These are phyloP conservation scores for Kryptopterus vitreolus DNA, from an alignment of 2,797 vertebrate genomes.

Conservation along the genomic window DNA sequence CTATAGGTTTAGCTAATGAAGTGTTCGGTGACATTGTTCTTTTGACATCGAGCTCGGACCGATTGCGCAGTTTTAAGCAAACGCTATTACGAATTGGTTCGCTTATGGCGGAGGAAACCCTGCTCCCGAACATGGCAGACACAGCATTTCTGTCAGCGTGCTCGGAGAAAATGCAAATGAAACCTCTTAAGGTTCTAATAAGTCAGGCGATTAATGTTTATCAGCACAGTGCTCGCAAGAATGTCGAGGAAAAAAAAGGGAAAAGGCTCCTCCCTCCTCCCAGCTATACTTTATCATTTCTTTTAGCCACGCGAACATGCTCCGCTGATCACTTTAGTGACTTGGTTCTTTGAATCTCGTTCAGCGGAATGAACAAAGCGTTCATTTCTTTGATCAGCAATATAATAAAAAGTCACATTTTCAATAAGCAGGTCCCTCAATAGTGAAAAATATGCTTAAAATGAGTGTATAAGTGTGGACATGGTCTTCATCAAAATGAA, in stretches of 20 bases:
- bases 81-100: neutral
- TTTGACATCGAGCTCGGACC: neutral
- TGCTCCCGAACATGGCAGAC: neutral
- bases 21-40: constrained; percentile 17
- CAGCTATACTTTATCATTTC: neutral
- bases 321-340: no score
- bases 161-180: constrained; percentile 10
- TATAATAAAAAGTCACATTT: no score
- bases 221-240: neutral
- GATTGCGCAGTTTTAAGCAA: constrained; percentile 16
- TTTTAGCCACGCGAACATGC: no score
- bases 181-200: constrained; percentile 3
- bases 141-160: neutral
- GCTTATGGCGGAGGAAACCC: neutral
- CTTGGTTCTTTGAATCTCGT: no score
- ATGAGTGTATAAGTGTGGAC: no score
- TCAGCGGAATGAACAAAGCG: no score
- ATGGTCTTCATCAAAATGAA: no score
- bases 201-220: constrained; percentile 1
- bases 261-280: neutral
- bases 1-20: constrained; percentile 32
- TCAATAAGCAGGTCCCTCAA: no score
- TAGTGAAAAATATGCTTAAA: no score
- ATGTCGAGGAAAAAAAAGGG: neutral
- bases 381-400: no score